These are phyloP conservation scores for Blastobasis lacticolella DNA, from an alignment of 2,888 invertebrate species.

Conservation along the genomic window DNA sequence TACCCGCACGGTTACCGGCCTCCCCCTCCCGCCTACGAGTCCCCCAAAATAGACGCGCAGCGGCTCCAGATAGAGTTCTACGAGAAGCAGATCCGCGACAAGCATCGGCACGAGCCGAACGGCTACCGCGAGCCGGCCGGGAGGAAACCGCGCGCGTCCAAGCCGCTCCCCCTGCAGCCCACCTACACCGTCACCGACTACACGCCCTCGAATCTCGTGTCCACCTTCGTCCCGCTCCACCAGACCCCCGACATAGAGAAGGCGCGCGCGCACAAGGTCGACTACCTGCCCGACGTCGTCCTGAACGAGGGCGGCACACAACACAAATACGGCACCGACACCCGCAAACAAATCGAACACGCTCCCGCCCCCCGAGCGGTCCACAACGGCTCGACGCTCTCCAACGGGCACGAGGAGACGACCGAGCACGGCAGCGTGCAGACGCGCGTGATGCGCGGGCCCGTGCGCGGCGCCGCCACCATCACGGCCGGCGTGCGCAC, in stretches of 20 bases:
- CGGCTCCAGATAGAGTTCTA: constrained; percentile 66
- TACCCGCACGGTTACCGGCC: not conserved
- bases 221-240: constrained; percentile 65
- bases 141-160: constrained; percentile 25
- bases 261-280: constrained; percentile 60
- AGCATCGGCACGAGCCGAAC: constrained; percentile 38
- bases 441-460: constrained; percentile 83
- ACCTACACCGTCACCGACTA: constrained; percentile 66
- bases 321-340: constrained; percentile 18
- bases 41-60: constrained; percentile 51
- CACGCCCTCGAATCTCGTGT: constrained; percentile 50
- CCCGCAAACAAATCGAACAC: constrained; percentile 23
- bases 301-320: constrained; percentile 47
- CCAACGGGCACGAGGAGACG: constrained; percentile 42
- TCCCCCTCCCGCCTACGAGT: constrained; percentile 13
- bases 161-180: constrained; percentile 23
- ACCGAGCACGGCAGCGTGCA: constrained; percentile 79
- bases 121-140: constrained; percentile 26
- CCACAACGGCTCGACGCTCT: constrained; percentile 27
- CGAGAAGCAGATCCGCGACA: constrained; percentile 62
- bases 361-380: constrained; percentile 22
- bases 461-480: constrained; percentile 82
- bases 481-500: constrained; percentile 74
- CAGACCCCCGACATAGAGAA: constrained; percentile 69
- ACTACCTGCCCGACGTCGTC: constrained; percentile 64